Conservation (phyloP, 2,113 vertebrate genomes). For the Numenius arquata region DNA sequence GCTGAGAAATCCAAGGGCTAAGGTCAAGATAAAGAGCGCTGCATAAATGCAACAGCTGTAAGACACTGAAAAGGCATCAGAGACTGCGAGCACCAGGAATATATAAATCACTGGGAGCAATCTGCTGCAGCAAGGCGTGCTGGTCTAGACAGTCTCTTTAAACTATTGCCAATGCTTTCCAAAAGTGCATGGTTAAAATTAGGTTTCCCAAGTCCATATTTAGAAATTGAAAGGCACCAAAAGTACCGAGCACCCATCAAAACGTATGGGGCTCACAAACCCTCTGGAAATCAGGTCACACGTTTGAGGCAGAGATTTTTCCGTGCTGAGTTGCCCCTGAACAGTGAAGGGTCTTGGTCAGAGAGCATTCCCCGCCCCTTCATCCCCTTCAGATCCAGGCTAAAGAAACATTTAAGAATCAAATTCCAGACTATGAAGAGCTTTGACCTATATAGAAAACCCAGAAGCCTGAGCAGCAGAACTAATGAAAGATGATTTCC, state of each 20-base stretch:
- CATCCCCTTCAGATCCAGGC: not conserved
- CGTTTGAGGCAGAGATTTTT: not conserved
- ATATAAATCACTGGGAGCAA: constrained; percentile 3
- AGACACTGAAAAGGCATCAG: constrained; percentile 52
- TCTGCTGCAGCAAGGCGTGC: constrained; percentile 40
- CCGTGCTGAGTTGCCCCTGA: not conserved
- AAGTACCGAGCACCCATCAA: constrained; percentile 34
- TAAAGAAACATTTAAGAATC: not conserved
- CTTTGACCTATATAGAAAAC: constrained; percentile 42
- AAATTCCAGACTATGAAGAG: not conserved
- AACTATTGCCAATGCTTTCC: constrained; percentile 60
- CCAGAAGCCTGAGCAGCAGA: constrained; percentile 12
- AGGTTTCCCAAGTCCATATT: constrained; percentile 34
- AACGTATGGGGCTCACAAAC: constrained; percentile 6
- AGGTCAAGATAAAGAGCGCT: constrained; percentile 67
- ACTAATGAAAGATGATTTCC: constrained; percentile 4
- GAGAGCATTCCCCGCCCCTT: not conserved
- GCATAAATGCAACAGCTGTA: constrained; percentile 39
- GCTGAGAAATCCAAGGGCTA: constrained; percentile 55
- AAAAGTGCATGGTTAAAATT: constrained; percentile 57
- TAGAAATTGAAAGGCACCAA: constrained; percentile 43
- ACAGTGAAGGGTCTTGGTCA: not conserved
- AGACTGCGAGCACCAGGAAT: constrained; percentile 46
- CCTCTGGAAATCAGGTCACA: constrained; percentile 26
- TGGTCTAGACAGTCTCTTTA: constrained; percentile 58